Evolutionary conservation across 2,113 vertebrate species (phyloP).

Genomic region (Tyto alba): DNA sequence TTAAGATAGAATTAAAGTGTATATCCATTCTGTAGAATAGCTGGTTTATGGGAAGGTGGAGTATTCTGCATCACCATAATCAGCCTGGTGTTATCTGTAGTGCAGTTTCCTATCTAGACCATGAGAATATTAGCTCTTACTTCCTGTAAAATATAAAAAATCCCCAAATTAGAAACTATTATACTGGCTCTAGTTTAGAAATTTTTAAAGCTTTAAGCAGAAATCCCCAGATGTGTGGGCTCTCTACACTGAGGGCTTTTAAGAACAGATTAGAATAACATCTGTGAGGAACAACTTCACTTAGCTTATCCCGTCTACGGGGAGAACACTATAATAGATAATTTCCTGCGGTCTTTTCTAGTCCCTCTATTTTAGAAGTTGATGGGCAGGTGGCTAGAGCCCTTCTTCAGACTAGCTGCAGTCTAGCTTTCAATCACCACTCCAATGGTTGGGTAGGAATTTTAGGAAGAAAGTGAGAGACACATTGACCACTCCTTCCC

Average conservation of each 20-base stretch:
- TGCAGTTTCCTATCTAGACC: background rate
- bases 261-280: background rate
- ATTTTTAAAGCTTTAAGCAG: background rate
- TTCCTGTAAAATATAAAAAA: background rate
- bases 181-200: background rate
- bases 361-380: background rate
- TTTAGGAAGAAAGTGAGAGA: background rate
- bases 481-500: background rate
- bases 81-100: background rate
- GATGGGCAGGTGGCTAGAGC: background rate
- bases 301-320: background rate
- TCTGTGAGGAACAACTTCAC: background rate
- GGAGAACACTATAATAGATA: background rate
- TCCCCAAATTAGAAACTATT: background rate
- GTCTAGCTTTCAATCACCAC: background rate
- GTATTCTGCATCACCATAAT: background rate
- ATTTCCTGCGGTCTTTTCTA: background rate
- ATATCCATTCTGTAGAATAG: background rate
- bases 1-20: background rate
- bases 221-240: background rate
- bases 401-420: background rate
- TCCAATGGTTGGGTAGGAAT: background rate
- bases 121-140: background rate
- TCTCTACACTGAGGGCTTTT: background rate
- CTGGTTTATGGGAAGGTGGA: background rate